Conservation (phyloP, 2,888 invertebrate genomes). For the Julus scanicus region DNA sequence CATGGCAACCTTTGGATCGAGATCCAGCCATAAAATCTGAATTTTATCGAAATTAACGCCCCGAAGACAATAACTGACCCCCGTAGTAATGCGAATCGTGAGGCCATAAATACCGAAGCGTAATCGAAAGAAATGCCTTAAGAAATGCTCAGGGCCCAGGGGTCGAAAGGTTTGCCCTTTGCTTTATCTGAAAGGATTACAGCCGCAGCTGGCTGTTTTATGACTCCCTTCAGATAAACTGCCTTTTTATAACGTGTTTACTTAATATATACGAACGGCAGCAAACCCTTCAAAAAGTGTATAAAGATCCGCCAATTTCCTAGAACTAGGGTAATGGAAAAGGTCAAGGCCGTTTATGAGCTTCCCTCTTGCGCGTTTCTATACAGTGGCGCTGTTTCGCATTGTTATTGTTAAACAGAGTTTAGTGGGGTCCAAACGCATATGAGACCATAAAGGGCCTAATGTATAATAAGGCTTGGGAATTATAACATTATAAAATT, state of each 20-base stretch:
- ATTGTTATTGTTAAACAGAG: too few species aligned
- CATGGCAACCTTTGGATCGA: neutral
- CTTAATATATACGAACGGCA: neutral
- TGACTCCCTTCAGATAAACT: neutral
- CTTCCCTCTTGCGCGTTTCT: too few species aligned
- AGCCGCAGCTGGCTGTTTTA: neutral
- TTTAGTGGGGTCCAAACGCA: too few species aligned
- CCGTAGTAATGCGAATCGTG: neutral
- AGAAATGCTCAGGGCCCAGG: neutral
- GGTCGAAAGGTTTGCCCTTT: neutral
- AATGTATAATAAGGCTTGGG: too few species aligned
- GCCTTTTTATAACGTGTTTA: conserved; percentile 36
- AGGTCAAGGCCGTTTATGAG: too few species aligned
- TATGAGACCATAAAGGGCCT: too few species aligned
- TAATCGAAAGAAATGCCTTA: neutral
- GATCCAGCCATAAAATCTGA: neutral
- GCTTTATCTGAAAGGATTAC: neutral
- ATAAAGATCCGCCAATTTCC: too few species aligned
- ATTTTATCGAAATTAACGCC: conserved; percentile 29
- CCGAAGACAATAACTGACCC: conserved; percentile 24
- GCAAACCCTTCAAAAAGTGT: too few species aligned
- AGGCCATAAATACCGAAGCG: neutral
- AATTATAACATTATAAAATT: too few species aligned
- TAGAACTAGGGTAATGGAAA: too few species aligned
- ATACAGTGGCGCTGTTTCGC: too few species aligned